phyloP scores from a whole-genome alignment of 1,140 invertebrate species.

The Polyergus mexicanus region DNA sequence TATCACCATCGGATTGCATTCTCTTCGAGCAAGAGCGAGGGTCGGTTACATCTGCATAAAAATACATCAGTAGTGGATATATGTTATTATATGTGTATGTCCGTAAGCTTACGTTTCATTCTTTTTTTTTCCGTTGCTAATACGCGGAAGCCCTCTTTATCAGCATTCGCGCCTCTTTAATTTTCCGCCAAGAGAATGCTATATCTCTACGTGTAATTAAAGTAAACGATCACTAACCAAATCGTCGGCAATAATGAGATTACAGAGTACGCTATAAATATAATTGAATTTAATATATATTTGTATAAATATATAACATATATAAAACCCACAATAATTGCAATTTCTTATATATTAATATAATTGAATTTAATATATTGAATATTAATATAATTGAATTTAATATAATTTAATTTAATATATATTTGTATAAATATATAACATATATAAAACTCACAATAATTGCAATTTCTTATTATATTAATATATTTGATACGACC shows the following conservation, averaged over 20 bases:
- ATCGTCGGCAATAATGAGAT: not conserved
- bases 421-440: no score
- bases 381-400: no score
- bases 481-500: no score
- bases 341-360: not conserved
- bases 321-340: not conserved
- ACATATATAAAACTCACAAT: no score
- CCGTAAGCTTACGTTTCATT: not conserved
- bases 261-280: not conserved
- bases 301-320: not conserved
- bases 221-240: not conserved
- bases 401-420: no score
- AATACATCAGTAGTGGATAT: conserved; percentile 35
- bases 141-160: not conserved
- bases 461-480: no score
- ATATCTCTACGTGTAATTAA: not conserved
- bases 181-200: conserved; percentile 6
- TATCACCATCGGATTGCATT: conserved; percentile 41
- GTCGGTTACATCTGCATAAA: conserved; percentile 31
- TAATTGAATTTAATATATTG: no score
- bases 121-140: not conserved
- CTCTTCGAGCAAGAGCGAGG: conserved; percentile 1
- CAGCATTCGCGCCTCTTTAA: conserved; percentile 26
- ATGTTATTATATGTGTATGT: conserved; percentile 17
- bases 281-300: not conserved